These are phyloP conservation scores for Eurypyga helias DNA, from an alignment of 2,113 vertebrate genomes.

Conservation along the genomic window DNA sequence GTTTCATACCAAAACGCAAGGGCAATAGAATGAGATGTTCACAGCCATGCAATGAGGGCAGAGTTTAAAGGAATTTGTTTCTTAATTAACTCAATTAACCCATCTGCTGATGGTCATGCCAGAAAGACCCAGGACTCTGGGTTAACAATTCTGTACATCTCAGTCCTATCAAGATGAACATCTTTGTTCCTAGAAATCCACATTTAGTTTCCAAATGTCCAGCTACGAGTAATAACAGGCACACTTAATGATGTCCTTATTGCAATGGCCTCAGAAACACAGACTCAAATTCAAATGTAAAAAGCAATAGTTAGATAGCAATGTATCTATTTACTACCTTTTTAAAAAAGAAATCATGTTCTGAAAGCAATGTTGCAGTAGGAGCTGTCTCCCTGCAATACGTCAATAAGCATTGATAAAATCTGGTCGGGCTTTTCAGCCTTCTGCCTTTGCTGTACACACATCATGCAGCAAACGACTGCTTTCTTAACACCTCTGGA, in stretches of 20 bases:
- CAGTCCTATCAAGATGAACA: not conserved
- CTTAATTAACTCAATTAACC: not conserved
- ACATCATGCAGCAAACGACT: not conserved
- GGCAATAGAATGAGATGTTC: rapidly evolving
- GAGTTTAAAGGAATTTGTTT: not conserved
- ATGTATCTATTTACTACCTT: not conserved
- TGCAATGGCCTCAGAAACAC: not conserved
- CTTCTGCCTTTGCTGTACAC: not conserved
- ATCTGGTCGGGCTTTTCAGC: not conserved
- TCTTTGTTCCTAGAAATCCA: not conserved
- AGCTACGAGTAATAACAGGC: not conserved
- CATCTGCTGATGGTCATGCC: not conserved
- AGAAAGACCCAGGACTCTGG: not conserved
- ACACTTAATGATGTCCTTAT: not conserved
- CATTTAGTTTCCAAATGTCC: not conserved
- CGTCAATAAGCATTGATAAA: not conserved
- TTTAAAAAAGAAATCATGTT: not conserved
- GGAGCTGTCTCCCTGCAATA: not conserved
- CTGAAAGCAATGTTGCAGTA: not conserved
- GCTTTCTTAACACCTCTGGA: not conserved
- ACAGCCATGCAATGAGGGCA: rapidly evolving
- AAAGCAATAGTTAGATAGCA: not conserved
- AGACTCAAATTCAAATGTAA: not conserved
- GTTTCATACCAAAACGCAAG: not conserved
- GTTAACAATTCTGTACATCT: not conserved